A percentile compares a stretch with the other conserved stretches of the same genome.
Evolutionary conservation across 2,797 vertebrate genomes (phyloP).

Genomic region (Liparis tanakae): DNA sequence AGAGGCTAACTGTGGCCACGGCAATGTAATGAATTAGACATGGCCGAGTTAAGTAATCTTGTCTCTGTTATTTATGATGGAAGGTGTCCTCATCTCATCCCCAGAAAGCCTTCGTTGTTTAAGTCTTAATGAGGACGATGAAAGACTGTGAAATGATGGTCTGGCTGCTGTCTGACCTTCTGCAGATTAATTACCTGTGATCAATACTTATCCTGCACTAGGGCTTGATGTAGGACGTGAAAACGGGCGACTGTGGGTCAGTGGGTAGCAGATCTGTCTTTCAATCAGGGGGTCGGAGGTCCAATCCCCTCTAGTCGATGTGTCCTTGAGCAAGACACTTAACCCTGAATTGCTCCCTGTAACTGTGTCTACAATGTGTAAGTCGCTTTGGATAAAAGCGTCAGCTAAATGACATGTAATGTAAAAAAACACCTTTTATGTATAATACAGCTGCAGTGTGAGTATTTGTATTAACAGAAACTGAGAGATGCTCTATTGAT

Average conservation of each 20-base stretch:
- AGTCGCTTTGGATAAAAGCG: no score
- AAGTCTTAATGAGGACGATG: conserved; percentile 75
- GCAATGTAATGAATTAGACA: conserved; percentile 54
- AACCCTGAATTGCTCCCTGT: no score
- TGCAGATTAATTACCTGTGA: conserved; percentile 54
- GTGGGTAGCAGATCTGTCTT: no score
- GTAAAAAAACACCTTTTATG: conserved; percentile 11
- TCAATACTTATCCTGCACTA: conserved; percentile 43
- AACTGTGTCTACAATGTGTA: no score
- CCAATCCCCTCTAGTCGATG: no score
- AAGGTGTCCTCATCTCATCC: conserved; percentile 59
- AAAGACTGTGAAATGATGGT: conserved; percentile 75
- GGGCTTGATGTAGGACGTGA: conserved; percentile 11
- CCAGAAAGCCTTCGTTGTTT: conserved; percentile 36
- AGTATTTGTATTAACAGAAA: conserved; percentile 28
- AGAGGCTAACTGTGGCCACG: conserved; percentile 16
- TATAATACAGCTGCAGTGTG: neutral
- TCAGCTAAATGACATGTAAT: no score
- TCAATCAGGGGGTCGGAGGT: no score
- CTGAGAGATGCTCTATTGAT: conserved; percentile 40
- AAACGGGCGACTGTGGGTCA: no score
- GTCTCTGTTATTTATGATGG: conserved; percentile 50
- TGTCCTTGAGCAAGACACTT: no score
- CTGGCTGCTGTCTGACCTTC: conserved; percentile 49
- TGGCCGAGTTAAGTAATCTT: conserved; percentile 39